Base-by-base conservation (phyloP, 2,113 vertebrate genomes). In the Mormyrus lacerda region DNA sequence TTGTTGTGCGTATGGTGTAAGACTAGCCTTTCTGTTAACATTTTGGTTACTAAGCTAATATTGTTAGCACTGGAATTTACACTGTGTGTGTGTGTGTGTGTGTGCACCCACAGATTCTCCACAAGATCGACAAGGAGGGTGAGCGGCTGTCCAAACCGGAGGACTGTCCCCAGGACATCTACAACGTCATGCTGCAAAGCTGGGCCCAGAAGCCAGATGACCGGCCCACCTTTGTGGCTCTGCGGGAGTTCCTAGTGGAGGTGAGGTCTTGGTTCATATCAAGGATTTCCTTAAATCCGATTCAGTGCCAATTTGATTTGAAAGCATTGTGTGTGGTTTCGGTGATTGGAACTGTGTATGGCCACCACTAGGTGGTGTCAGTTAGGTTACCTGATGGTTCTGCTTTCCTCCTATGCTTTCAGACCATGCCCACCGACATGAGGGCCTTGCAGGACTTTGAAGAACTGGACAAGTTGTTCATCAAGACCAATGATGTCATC, bases 361-460 rank as follows among this genome's bases (percentile, higher is more conserved):
- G 4, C 31, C 73, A 42, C 73, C 35, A 79, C 31, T 79, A 79
- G 35, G 73, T 13, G 35, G 35, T 27, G 31, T n/a, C 2, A 19
- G 47, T 53, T 4, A 11, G 19, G 31, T 61, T 39, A 61, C 15
- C 1, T 42, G 35, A 45, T 45, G 47, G 47, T 53, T 53, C 24
- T 15, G 44, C 21, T 44, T 13, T 55, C 48, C 50, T 45, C 21
- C 8, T 89, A 50, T 65, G 17, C 8, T 84, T 89, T 21, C 92
- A 99, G 98, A 98, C 97, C 1, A 97, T 98, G 95, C 98, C 98
- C 39, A 99, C 98, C 0, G 98, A 99, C 88, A 99, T 99, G 98
- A 96, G 97, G 87, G 98, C 98, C 0, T 95, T 99, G 91, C 98
- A 99, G 94, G 98, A 99, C 93, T 99, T 99, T 7, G 97, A 98